phyloP scores from a whole-genome alignment of 2,888 invertebrate species.

The Thecocarcelia acutangulata region DNA sequence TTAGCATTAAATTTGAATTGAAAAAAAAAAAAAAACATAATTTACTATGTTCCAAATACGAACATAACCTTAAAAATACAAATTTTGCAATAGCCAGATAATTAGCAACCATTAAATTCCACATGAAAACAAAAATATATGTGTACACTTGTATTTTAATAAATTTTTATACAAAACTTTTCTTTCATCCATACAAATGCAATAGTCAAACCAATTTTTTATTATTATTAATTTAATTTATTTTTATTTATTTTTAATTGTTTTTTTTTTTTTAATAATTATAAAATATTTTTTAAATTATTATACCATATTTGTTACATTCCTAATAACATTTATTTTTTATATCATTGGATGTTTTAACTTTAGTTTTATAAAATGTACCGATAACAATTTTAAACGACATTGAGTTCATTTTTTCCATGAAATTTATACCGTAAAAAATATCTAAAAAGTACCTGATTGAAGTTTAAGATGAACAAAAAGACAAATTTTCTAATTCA shows the following conservation, averaged over 20 bases:
- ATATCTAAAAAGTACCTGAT: slow-evolving; percentile 65
- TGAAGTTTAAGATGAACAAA: slow-evolving; percentile 41
- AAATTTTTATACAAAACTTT: not conserved
- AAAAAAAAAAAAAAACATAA: slow-evolving; percentile 1
- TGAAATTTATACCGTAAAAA: slow-evolving; percentile 49
- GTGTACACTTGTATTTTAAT: not conserved
- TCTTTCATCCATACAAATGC: slow-evolving; percentile 56
- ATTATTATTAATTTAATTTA: slow-evolving; percentile 27
- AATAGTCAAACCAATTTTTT: slow-evolving; percentile 57
- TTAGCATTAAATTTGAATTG: not conserved
- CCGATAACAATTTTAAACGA: slow-evolving; percentile 28
- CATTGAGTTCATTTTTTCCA: slow-evolving; percentile 60
- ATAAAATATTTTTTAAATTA: slow-evolving; percentile 33
- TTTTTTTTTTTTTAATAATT: slow-evolving; percentile 42
- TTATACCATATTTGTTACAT: slow-evolving; percentile 62
- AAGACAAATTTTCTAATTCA: slow-evolving; percentile 17
- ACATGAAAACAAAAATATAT: not conserved
- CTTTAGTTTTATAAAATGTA: slow-evolving; percentile 19
- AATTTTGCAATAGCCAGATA: slow-evolving; percentile 57
- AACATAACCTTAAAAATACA: slow-evolving; percentile 18
- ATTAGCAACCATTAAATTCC: slow-evolving; percentile 48
- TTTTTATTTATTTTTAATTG: slow-evolving; percentile 40
- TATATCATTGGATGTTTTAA: slow-evolving; percentile 36
- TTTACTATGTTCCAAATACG: slow-evolving; percentile 12
- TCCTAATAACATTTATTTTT: slow-evolving; percentile 55